These are phyloP conservation scores for Parapsyche elsis DNA, from an alignment of 1,140 invertebrate species.

Conservation along the genomic window DNA sequence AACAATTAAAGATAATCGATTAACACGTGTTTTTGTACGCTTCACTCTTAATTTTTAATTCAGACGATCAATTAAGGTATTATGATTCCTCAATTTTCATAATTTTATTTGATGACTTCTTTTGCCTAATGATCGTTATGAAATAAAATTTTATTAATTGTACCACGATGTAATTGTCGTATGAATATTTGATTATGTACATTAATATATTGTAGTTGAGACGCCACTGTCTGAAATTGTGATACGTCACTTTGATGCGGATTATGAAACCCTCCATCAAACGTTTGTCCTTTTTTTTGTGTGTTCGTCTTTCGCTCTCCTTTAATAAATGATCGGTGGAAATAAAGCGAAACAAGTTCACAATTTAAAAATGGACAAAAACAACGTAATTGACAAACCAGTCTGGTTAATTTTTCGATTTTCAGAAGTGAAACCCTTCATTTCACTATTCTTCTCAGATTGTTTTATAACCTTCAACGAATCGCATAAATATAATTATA, in stretches of 20 bases:
- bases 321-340: slow-evolving; percentile 36
- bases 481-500: no score
- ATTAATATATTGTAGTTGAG: not conserved
- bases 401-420: not conserved
- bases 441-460: not conserved
- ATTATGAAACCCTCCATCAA: slow-evolving; percentile 51
- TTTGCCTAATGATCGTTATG: no score
- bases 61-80: no score
- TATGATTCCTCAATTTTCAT: no score
- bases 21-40: no score
- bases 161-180: no score
- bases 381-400: slow-evolving; percentile 20
- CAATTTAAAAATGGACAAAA: slow-evolving; percentile 15
- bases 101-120: no score
- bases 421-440: slow-evolving; percentile 6
- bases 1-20: no score
- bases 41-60: no score
- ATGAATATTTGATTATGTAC: no score
- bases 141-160: no score
- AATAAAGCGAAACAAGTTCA: slow-evolving; percentile 33
- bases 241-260: slow-evolving; percentile 47
- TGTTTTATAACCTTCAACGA: no score
- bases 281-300: slow-evolving; percentile 41
- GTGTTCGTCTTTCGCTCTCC: not conserved
- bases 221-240: slow-evolving; percentile 36